These are phyloP conservation scores for Trachelus stipa DNA, from an alignment of 2,888 invertebrate species.

Conservation along the genomic window DNA sequence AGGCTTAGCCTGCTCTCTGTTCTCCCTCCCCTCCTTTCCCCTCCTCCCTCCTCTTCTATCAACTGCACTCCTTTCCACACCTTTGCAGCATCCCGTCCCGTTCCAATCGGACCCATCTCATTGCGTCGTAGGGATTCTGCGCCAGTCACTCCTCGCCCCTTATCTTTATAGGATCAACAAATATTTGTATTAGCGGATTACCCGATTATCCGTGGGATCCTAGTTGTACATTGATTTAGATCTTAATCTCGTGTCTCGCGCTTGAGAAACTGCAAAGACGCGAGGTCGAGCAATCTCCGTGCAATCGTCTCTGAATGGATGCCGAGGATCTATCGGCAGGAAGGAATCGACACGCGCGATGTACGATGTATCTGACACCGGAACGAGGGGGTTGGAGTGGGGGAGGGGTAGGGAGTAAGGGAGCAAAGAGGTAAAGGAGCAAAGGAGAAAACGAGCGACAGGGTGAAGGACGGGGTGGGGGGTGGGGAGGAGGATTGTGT, in stretches of 20 bases:
- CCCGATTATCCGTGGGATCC: slow-evolving; percentile 50
- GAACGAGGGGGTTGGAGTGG: slow-evolving; percentile 17
- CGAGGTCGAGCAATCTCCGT: neutral
- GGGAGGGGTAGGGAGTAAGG: slow-evolving; percentile 11
- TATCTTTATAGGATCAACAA: slow-evolving; percentile 49
- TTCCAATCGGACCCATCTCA: neutral
- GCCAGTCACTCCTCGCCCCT: slow-evolving; percentile 9
- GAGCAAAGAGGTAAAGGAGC: slow-evolving; percentile 29
- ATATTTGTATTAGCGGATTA: slow-evolving; percentile 42
- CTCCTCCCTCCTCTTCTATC: neutral
- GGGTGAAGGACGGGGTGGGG: too few relatives aligned
- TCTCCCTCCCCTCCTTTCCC: neutral
- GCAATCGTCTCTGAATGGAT: neutral
- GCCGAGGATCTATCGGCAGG: slow-evolving; percentile 23
- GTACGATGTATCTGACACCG: slow-evolving; percentile 17
- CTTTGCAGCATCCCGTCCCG: slow-evolving; percentile 11
- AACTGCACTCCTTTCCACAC: slow-evolving; percentile 2
- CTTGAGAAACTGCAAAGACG: neutral
- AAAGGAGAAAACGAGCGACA: slow-evolving; percentile 24
- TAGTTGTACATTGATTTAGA: slow-evolving; percentile 43
- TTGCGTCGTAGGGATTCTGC: neutral
- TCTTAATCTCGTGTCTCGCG: neutral
- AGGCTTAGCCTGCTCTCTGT: neutral
- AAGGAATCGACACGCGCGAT: slow-evolving; percentile 30
- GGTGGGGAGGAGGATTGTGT: neutral